A percentile compares a stretch with the other conserved stretches of the same genome.
These are phyloP conservation scores for Columba janthina DNA, from an alignment of 2,113 vertebrate genomes.

Conservation along the genomic window DNA sequence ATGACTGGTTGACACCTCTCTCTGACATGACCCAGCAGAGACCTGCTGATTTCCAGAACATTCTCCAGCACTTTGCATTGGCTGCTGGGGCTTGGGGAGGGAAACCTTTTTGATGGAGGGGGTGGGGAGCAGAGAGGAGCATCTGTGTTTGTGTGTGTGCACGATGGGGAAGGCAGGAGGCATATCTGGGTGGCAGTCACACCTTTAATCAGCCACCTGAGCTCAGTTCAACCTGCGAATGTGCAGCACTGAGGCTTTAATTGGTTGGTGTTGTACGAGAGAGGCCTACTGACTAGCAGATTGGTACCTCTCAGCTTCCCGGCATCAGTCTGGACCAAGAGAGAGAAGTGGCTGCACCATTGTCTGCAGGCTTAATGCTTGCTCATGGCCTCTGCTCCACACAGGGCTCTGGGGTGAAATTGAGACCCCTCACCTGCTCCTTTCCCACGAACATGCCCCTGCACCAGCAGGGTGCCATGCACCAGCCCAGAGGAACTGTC, in stretches of 20 bases:
- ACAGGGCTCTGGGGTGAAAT: neutral
- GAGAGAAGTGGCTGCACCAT: neutral
- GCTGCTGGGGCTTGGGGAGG: neutral
- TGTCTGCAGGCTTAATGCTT: neutral
- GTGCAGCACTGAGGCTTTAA: neutral
- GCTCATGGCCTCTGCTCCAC: fast-evolving
- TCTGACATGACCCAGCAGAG: neutral
- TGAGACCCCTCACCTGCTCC: neutral
- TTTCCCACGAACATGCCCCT: neutral
- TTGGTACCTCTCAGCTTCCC: neutral
- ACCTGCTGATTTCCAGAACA: neutral
- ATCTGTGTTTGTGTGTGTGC: neutral
- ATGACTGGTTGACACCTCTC: neutral
- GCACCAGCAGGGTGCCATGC: neutral
- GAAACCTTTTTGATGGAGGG: neutral
- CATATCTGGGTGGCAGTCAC: neutral
- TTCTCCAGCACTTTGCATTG: neutral
- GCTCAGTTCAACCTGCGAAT: neutral
- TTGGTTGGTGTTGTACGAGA: neutral
- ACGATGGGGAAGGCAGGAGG: neutral
- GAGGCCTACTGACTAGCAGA: neutral
- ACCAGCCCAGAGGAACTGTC: neutral
- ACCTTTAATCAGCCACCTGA: neutral
- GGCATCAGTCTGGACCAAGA: neutral
- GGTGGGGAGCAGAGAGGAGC: neutral